Base-by-base conservation (phyloP, 1,140 invertebrate genomes). In the Bicyclus anynana region DNA sequence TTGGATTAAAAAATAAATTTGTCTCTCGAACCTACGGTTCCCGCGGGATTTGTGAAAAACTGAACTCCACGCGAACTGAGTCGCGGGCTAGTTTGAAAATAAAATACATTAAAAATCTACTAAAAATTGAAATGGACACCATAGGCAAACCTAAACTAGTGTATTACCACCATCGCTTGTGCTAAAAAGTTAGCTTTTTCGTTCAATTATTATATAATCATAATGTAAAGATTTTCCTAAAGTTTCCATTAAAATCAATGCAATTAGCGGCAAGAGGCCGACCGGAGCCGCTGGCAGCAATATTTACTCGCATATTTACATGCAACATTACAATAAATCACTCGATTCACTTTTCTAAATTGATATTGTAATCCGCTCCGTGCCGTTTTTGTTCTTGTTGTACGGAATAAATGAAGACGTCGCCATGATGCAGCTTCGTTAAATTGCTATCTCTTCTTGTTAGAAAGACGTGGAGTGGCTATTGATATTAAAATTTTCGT, bases 331-430 rank as follows among this genome's bases (percentile, higher is more conserved):
- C 72, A 81, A 87, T 87, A 87, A 87, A 87, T 87, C 82, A 85
- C 68, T 77, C 73, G 76, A 52, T 83, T 78, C 84, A 87, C 82
- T 85, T 87, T 85, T 77, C 82, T 87, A 87, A 87, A 87, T 87
- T 87, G 84, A 87, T 87, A 87, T 87, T 87, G 82, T 87, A 87
- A 87, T 87, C 75, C 78, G 76, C 72, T 76, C 48, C 57, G 65
- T 78, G 77, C 80, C 80, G 69, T 74, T 85, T 67, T 80, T 80
- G 71, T 85, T 85, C 69, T 80, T 80, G 71, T 85, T 84, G 69
- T 61, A 77, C 76, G 72, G 72, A 83, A 83, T 83, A 83, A 84
- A 84, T 84, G 79, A 87, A 84, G 84, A 86, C 76, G 83, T 84
- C 70, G 63, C 67, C 52, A 23, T 82, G 79, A 84, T 82, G 80